Evolutionary conservation across 2,113 vertebrate genomes (phyloP).

Genomic region (Meleagris gallopavo): DNA sequence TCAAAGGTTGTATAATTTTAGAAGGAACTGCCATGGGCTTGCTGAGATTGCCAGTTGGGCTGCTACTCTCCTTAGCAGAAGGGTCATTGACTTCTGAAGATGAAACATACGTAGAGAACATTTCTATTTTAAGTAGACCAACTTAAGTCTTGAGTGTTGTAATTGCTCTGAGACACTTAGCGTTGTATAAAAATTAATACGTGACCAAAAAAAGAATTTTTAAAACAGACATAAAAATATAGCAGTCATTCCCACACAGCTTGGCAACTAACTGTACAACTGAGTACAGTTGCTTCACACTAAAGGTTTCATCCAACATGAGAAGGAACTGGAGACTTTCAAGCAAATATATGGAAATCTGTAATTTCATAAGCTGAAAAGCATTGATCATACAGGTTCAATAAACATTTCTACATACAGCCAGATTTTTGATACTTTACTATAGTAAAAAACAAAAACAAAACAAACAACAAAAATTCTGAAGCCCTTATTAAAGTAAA

Average conservation of each 20-base stretch:
- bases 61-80: background rate
- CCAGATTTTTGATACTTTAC: background rate
- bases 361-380: background rate
- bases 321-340: background rate
- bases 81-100: background rate
- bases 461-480: background rate
- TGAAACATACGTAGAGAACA: background rate
- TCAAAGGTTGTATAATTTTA: background rate
- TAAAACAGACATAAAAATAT: background rate
- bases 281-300: background rate
- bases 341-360: background rate
- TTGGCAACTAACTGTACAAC: background rate
- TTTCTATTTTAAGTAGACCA: background rate
- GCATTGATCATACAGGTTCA: background rate
- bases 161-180: background rate
- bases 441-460: background rate
- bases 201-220: background rate
- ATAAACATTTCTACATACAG: background rate
- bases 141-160: background rate
- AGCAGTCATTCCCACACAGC: background rate
- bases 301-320: background rate
- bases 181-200: background rate
- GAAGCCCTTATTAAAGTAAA: background rate
- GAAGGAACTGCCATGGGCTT: background rate
- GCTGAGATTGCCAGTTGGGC: background rate